These are phyloP conservation scores for Morone saxatilis DNA, from an alignment of 2,113 vertebrate genomes.

Conservation along the genomic window DNA sequence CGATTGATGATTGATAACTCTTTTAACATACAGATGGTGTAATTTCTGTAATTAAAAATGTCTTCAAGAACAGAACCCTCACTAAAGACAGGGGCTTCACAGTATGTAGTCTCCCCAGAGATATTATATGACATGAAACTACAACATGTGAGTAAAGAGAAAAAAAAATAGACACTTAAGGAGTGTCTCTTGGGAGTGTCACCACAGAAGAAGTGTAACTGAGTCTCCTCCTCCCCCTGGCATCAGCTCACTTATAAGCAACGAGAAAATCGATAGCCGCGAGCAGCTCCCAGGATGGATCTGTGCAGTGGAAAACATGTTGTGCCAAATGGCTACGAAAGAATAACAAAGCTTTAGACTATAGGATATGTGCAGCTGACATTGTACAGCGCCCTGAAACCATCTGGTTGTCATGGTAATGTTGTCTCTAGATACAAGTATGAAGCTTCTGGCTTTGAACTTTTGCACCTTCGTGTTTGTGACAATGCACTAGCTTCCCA, in stretches of 20 bases:
- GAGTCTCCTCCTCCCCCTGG: background rate
- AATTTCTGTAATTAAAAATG: background rate
- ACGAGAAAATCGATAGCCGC: constrained; percentile 45
- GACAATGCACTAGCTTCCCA: background rate
- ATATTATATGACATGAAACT: background rate
- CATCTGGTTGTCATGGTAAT: constrained; percentile 11
- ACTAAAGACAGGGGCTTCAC: background rate
- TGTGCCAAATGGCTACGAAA: constrained; percentile 26
- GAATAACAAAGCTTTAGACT: constrained; percentile 6
- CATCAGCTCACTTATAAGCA: constrained; percentile 34
- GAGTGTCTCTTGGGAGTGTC: background rate
- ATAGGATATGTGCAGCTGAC: background rate
- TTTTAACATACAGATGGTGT: background rate
- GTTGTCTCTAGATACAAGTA: background rate
- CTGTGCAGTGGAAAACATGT: constrained; percentile 14
- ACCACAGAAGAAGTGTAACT: constrained; percentile 28
- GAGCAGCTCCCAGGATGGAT: constrained; percentile 23
- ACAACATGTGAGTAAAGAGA: background rate
- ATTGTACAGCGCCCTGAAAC: background rate
- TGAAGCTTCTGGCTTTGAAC: background rate
- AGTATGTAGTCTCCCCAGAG: background rate
- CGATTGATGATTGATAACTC: background rate
- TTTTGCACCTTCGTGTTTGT: background rate
- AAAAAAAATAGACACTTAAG: background rate
- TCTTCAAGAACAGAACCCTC: background rate